Evolutionary conservation across 2,888 invertebrate genomes (phyloP).

Genomic region (Chaetoderma sp.): DNA sequence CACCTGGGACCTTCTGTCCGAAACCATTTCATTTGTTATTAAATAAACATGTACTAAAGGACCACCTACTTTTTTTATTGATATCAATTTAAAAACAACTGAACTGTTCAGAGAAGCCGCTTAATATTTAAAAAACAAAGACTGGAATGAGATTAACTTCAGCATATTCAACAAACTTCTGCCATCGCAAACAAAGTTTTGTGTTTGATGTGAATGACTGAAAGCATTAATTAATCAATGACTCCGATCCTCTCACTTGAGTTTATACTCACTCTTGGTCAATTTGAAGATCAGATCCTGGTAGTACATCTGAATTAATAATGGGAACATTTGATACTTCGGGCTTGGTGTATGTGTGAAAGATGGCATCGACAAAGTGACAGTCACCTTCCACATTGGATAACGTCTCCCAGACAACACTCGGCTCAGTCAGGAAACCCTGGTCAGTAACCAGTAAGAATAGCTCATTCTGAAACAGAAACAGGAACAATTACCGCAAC

Average conservation of each 20-base stretch:
- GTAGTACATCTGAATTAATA: conserved; percentile 41
- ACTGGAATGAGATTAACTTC: no score
- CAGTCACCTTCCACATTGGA: conserved; percentile 73
- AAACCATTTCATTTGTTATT: no score
- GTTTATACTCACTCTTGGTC: conserved; percentile 70
- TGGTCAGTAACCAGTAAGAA: conserved; percentile 74
- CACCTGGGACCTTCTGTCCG: no score
- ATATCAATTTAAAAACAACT: no score
- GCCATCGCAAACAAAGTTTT: no score
- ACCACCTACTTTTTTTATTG: no score
- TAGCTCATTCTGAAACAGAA: conserved; percentile 69
- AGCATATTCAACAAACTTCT: neutral
- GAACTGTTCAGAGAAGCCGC: no score
- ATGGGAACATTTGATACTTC: conserved; percentile 44
- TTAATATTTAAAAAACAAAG: no score
- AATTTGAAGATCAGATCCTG: conserved; percentile 68
- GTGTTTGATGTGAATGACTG: neutral
- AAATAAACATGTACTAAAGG: no score
- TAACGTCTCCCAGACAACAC: conserved; percentile 74
- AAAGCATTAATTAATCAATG: neutral
- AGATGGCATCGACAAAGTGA: conserved; percentile 72
- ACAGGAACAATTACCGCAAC: no score
- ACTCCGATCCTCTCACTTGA: neutral
- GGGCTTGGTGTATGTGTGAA: conserved; percentile 67
- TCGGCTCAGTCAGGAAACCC: conserved; percentile 72